These are phyloP conservation scores for Drosophila setifemur DNA, from an alignment of 1,140 invertebrate genomes.

Conservation along the genomic window DNA sequence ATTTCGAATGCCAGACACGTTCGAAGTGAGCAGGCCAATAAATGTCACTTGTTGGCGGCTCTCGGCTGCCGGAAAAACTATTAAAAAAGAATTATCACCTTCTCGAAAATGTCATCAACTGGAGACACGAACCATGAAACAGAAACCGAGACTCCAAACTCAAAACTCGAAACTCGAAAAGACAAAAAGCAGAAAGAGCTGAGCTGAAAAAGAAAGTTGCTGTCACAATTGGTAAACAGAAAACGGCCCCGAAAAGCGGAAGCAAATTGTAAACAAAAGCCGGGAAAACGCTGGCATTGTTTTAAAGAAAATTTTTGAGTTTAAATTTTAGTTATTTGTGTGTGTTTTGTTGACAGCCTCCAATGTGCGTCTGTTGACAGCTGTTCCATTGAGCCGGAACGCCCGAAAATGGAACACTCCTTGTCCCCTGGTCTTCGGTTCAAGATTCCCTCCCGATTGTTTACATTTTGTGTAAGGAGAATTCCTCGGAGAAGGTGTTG, in stretches of 20 bases:
- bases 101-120: conserved; percentile 45
- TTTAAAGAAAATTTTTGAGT: conserved; percentile 37
- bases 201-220: conserved; percentile 30
- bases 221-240: conserved; percentile 51
- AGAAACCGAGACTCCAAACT: conserved; percentile 1
- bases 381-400: conserved; percentile 7
- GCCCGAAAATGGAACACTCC: conserved; percentile 11
- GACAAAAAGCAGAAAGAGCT: neutral
- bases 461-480: conserved; percentile 29
- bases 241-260: conserved; percentile 32
- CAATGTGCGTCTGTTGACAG: conserved; percentile 38
- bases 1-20: conserved; percentile 52
- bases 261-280: conserved; percentile 52
- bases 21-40: conserved; percentile 36
- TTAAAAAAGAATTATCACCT: conserved; percentile 80
- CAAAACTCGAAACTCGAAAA: conserved; percentile 16
- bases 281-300: conserved; percentile 33
- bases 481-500: conserved; percentile 1
- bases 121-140: conserved; percentile 36
- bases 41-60: conserved; percentile 69
- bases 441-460: conserved; percentile 5
- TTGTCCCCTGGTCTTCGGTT: neutral
- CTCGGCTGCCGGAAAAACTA: conserved; percentile 73
- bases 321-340: conserved; percentile 5
- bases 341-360: conserved; percentile 49